Conservation (phyloP, 1,140 invertebrate genomes). For the Drosophila grimshawi region DNA sequence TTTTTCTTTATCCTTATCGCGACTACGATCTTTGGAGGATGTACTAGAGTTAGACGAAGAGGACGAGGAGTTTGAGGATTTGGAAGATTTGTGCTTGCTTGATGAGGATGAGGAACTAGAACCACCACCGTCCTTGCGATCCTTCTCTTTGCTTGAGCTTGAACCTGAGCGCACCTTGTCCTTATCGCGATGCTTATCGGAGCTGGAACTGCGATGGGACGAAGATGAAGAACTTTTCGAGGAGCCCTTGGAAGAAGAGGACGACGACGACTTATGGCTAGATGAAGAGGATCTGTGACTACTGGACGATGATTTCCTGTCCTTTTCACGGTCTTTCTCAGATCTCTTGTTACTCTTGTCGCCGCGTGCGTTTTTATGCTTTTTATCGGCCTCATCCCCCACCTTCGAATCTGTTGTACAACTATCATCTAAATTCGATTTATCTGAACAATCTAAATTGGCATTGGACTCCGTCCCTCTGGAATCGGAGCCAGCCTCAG, state of each 20-base stretch:
- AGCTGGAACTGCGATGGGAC: constrained; percentile 77
- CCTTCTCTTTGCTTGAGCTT: constrained; percentile 78
- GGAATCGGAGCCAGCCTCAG: constrained; percentile 36
- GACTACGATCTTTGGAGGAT: constrained; percentile 78
- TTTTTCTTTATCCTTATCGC: constrained; percentile 84
- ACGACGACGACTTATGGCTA: constrained; percentile 71
- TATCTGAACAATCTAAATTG: constrained; percentile 46
- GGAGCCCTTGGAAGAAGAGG: constrained; percentile 71
- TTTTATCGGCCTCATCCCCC: constrained; percentile 66
- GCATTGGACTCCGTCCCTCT: constrained; percentile 44
- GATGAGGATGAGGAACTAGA: constrained; percentile 53
- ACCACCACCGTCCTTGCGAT: constrained; percentile 53
- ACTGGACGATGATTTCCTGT: constrained; percentile 80
- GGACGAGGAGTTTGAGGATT: constrained; percentile 58
- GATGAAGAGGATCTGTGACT: constrained; percentile 77
- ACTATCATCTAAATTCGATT: constrained; percentile 77
- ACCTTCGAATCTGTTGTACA: constrained; percentile 49
- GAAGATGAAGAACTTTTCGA: constrained; percentile 77
- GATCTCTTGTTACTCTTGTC: constrained; percentile 70
- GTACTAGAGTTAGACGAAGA: constrained; percentile 58
- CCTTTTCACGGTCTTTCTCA: constrained; percentile 85
- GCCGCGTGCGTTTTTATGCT: constrained; percentile 59
- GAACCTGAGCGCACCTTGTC: constrained; percentile 72
- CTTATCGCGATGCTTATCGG: constrained; percentile 74
- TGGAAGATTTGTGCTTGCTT: constrained; percentile 80